Conservation (phyloP, 2,113 vertebrate species). For the Pyxicephalus adspersus region DNA sequence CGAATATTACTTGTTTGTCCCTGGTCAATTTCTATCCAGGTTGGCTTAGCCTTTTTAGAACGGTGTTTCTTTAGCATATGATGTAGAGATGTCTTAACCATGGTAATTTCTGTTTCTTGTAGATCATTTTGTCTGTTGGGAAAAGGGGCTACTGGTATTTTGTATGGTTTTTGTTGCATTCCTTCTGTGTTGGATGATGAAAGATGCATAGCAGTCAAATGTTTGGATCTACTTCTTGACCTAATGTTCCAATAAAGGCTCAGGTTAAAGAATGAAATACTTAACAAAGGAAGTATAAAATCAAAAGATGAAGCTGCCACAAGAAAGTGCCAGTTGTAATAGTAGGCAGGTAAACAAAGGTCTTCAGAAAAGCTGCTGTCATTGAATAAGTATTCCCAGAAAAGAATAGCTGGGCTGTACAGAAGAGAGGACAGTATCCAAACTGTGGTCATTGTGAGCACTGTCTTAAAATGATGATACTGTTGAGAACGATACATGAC, state of each 20-base stretch:
- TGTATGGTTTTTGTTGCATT: neutral
- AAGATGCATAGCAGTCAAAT: neutral
- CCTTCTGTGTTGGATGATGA: neutral
- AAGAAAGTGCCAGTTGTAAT: constrained; percentile 83
- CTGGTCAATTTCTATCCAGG: neutral
- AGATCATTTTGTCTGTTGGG: neutral
- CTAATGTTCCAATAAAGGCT: constrained; percentile 84
- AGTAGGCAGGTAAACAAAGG: constrained; percentile 78
- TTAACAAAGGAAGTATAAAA: constrained; percentile 82
- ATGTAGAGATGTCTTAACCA: no score
- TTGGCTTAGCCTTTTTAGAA: neutral
- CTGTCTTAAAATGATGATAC: constrained; percentile 58
- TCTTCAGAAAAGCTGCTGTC: accelerated
- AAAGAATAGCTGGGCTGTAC: constrained; percentile 83
- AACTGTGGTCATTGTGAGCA: constrained; percentile 77
- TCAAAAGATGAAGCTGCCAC: constrained; percentile 81
- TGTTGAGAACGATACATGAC: constrained; percentile 22
- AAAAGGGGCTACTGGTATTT: constrained; percentile 1
- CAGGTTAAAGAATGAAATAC: constrained; percentile 85
- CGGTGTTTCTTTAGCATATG: neutral
- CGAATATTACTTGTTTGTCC: neutral
- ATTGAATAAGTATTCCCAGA: constrained; percentile 69
- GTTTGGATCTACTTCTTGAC: constrained; percentile 67
- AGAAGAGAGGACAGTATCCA: constrained; percentile 87
- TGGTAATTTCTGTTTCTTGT: neutral